A percentile compares a stretch with the other conserved stretches of the same genome.
Evolutionary conservation across 2,888 invertebrate genomes (phyloP).

Genomic region (Diarsia rubi): DNA sequence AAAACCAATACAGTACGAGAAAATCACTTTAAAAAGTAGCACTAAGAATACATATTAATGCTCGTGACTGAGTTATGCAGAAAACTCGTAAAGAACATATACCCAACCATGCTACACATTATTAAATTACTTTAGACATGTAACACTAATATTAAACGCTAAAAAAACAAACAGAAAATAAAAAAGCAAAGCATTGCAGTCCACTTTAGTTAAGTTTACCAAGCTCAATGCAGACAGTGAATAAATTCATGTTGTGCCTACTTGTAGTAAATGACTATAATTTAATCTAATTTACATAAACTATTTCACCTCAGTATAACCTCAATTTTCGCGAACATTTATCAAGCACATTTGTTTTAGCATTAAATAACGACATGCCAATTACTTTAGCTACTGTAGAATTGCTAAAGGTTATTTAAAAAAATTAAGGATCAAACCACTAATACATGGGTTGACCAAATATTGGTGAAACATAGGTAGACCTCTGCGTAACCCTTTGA

Average conservation of each 20-base stretch:
- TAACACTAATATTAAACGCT: slow-evolving; percentile 1
- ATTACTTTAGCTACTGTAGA: slow-evolving; percentile 36
- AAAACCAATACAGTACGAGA: no score
- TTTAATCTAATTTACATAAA: slow-evolving; percentile 66
- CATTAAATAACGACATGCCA: slow-evolving; percentile 51
- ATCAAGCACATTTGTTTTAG: slow-evolving; percentile 60
- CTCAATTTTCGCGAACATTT: slow-evolving; percentile 62
- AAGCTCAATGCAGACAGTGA: slow-evolving; percentile 56
- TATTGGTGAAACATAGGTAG: neutral
- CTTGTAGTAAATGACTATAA: slow-evolving; percentile 62
- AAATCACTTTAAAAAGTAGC: no score
- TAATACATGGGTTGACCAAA: neutral
- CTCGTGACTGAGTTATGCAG: no score
- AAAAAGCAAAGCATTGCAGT: slow-evolving; percentile 32
- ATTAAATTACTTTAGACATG: neutral
- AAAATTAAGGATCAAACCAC: neutral
- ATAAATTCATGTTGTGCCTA: slow-evolving; percentile 53
- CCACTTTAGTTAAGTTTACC: slow-evolving; percentile 23
- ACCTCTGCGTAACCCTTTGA: neutral
- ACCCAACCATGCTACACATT: neutral
- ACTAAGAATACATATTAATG: no score
- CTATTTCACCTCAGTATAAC: slow-evolving; percentile 62
- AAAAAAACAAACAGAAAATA: slow-evolving; percentile 15
- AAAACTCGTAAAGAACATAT: neutral
- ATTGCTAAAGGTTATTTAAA: neutral